phyloP scores from a whole-genome alignment of 2,888 invertebrate species.

The Pristionchus arcanus region DNA sequence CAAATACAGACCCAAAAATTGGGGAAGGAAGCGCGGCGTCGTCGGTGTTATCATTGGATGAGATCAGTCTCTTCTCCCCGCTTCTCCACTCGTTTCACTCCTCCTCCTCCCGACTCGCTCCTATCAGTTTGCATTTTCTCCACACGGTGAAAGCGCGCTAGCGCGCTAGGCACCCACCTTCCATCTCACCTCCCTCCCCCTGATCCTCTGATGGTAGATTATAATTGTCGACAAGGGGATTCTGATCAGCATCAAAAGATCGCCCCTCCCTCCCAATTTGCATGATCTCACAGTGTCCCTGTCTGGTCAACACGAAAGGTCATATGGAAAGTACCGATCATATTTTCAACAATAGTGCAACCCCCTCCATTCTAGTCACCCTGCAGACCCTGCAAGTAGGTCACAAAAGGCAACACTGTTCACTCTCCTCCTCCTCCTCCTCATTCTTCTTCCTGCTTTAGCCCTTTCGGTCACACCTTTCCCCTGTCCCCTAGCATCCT shows the following conservation, averaged over 20 bases:
- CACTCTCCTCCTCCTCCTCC: not conserved
- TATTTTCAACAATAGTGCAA: not conserved
- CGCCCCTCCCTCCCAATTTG: not conserved
- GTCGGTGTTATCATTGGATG: conserved; percentile 20
- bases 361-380: not conserved
- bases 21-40: not conserved
- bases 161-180: not conserved
- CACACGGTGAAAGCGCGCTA: not conserved
- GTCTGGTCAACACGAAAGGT: not conserved
- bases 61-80: conserved; percentile 12
- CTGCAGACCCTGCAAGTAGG: not conserved
- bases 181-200: not conserved
- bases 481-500: conserved; percentile 35
- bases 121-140: conserved; percentile 31
- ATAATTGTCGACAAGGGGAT: not conserved
- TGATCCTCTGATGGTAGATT: not conserved
- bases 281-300: not conserved
- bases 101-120: not conserved
- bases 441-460: not conserved
- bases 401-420: conserved; percentile 13
- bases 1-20: not conserved
- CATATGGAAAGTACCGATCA: not conserved
- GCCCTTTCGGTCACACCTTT: not conserved
- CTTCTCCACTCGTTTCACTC: not conserved
- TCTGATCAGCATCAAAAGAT: not conserved